These are phyloP conservation scores for Palythoa grandis DNA, from an alignment of 92 coral and sea anemone genomes.

Conservation along the genomic window DNA sequence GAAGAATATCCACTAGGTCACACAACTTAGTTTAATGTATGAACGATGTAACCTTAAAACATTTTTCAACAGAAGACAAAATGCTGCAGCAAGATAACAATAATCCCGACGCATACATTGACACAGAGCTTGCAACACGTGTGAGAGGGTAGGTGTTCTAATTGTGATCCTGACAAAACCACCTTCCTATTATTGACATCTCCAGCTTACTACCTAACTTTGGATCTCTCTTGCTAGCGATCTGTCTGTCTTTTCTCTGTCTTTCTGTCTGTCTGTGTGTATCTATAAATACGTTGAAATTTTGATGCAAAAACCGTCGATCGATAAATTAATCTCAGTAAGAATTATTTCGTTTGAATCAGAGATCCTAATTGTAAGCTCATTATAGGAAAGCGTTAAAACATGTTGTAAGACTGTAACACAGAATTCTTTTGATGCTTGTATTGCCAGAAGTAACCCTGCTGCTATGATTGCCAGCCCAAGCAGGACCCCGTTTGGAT, in stretches of 20 bases:
- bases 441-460: neutral
- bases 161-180: neutral
- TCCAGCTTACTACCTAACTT: too few relatives aligned
- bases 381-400: neutral
- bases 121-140: constrained; percentile 66
- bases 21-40: neutral
- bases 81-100: constrained; percentile 3
- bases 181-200: neutral
- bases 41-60: neutral
- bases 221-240: too few relatives aligned
- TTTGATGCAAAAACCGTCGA: too few relatives aligned
- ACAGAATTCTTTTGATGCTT: neutral
- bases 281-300: too few relatives aligned
- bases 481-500: neutral
- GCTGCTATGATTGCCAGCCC: neutral
- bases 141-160: constrained; percentile 62
- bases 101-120: constrained; percentile 58
- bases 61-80: constrained; percentile 16
- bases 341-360: too few relatives aligned
- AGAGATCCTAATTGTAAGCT: too few relatives aligned
- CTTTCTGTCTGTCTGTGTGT: too few relatives aligned
- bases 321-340: too few relatives aligned
- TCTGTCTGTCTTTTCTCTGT: too few relatives aligned
- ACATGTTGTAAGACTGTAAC: neutral
- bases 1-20: neutral